These are phyloP conservation scores for Picathartes gymnocephalus DNA, from an alignment of 2,113 vertebrate genomes.

Conservation along the genomic window DNA sequence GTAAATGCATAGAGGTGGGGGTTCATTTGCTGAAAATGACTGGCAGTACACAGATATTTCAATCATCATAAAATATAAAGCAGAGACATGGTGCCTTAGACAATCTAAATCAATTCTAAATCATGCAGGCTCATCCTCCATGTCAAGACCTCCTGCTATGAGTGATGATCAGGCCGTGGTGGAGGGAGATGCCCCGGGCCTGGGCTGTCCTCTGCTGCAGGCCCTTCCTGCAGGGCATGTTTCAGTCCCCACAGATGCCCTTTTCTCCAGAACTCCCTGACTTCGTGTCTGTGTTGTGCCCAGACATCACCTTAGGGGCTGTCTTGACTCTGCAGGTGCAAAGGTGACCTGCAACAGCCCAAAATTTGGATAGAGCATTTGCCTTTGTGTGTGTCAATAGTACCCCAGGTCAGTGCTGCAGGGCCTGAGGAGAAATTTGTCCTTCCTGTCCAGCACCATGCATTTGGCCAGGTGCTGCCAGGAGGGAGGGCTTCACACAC, in stretches of 20 bases:
- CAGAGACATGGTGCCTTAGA: background rate
- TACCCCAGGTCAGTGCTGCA: background rate
- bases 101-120: background rate
- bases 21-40: accelerated
- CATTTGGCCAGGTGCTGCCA: background rate
- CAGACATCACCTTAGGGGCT: background rate
- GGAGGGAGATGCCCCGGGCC: background rate
- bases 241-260: background rate
- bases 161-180: background rate
- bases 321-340: background rate
- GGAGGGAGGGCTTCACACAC: background rate
- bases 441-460: background rate
- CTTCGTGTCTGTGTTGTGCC: too few species aligned
- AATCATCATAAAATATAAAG: background rate
- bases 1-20: accelerated
- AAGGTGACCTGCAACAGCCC: background rate
- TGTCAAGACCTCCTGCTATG: background rate
- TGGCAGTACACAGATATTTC: background rate
- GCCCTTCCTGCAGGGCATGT: background rate
- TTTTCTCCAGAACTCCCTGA: background rate
- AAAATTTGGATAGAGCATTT: background rate
- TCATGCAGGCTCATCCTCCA: background rate
- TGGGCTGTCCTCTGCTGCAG: background rate
- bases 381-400: background rate
- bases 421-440: background rate